Evolutionary conservation across 1,140 invertebrate species (phyloP).

Genomic region (Neotoxoptera formosana): DNA sequence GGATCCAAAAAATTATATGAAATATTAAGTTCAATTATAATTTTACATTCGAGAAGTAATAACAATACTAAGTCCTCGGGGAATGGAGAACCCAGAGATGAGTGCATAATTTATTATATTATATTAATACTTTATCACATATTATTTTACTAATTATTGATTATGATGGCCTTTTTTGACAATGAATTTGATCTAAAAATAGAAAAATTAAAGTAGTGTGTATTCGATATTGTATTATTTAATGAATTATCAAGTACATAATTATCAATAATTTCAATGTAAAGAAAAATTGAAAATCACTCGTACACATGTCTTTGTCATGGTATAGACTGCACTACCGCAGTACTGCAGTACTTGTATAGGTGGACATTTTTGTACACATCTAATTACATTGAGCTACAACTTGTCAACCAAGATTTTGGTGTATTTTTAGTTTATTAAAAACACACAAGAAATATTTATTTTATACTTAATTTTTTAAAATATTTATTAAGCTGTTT

Average conservation of each 20-base stretch:
- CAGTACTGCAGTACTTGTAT: neutral
- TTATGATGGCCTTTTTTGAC: neutral
- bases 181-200: neutral
- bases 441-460: neutral
- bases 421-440: neutral
- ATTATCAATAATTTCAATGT: neutral
- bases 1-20: neutral
- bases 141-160: neutral
- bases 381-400: neutral
- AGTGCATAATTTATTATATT: neutral
- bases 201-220: neutral
- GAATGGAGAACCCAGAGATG: too few species aligned
- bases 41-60: neutral
- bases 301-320: neutral
- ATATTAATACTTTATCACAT: neutral
- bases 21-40: neutral
- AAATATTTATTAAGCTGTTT: neutral
- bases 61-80: neutral
- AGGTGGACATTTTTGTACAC: neutral
- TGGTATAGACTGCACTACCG: neutral
- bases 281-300: neutral
- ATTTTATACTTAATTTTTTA: neutral
- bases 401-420: neutral
- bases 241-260: neutral
- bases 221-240: neutral